Percentiles rank a stretch among this genome's conserved stretches.
Conservation (phyloP, 2,113 vertebrate species). For the Daubentonia madagascariensis region DNA sequence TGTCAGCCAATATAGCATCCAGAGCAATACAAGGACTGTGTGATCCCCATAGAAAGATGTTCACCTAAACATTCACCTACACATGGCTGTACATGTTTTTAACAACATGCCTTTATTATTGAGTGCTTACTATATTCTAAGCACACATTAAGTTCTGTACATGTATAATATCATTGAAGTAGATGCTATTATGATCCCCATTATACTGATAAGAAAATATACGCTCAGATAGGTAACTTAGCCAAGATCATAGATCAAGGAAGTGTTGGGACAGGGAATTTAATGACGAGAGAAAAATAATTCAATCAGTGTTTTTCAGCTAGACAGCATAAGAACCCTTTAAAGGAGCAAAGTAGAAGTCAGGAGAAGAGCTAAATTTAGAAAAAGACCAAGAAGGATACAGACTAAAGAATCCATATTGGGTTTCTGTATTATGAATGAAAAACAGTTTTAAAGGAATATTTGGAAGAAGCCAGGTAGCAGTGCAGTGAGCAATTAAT, state of each 20-base stretch:
- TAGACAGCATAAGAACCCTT: not conserved
- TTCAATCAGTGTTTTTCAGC: not conserved
- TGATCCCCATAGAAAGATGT: no score
- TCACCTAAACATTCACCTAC: not conserved
- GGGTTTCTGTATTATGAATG: not conserved
- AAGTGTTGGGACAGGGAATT: not conserved
- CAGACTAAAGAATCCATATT: not conserved
- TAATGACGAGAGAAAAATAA: not conserved
- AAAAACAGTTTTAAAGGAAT: not conserved
- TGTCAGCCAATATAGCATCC: not conserved
- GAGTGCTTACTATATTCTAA: not conserved
- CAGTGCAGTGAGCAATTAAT: no score
- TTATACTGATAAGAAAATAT: not conserved
- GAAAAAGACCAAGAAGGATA: not conserved
- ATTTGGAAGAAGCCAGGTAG: not conserved
- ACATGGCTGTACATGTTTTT: not conserved
- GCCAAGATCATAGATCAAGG: not conserved
- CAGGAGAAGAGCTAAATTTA: not conserved
- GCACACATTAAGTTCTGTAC: not conserved
- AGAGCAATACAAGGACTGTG: rapidly evolving
- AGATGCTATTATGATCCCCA: not conserved
- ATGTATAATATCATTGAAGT: not conserved
- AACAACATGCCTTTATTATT: not conserved
- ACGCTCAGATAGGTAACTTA: not conserved
- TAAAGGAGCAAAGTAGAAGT: not conserved